Evolutionary conservation across 2,888 invertebrate species (phyloP).

Genomic region (Frankliniella fusca): DNA sequence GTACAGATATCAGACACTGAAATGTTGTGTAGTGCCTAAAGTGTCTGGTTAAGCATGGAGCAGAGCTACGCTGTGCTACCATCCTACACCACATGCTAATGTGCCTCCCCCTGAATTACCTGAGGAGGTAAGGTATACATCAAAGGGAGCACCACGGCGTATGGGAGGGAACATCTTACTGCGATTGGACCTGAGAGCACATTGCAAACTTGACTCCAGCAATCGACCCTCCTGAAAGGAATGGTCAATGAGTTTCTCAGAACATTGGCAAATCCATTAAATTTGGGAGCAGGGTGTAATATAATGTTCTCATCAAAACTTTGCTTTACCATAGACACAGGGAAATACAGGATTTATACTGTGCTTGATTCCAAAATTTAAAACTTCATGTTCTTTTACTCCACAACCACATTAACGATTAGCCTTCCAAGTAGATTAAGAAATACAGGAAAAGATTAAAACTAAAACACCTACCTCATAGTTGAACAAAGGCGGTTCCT

Average conservation of each 20-base stretch:
- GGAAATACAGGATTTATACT: too few relatives aligned
- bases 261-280: neutral
- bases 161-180: slow-evolving; percentile 77
- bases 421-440: neutral
- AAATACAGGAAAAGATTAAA: neutral
- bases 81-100: slow-evolving; percentile 16
- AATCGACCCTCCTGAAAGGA: slow-evolving; percentile 63
- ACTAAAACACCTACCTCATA: slow-evolving; percentile 62
- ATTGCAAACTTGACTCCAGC: slow-evolving; percentile 67
- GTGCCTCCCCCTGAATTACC: slow-evolving; percentile 50
- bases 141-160: slow-evolving; percentile 75
- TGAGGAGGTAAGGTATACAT: slow-evolving; percentile 83
- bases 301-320: too few relatives aligned
- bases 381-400: too few relatives aligned
- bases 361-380: too few relatives aligned
- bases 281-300: neutral
- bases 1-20: neutral
- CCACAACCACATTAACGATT: too few relatives aligned
- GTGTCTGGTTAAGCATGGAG: neutral
- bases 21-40: slow-evolving; percentile 1
- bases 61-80: neutral
- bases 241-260: slow-evolving; percentile 8
- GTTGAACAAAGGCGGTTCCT: slow-evolving; percentile 65
- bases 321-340: too few relatives aligned
- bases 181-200: slow-evolving; percentile 62